Base-by-base conservation (phyloP, 2,888 invertebrate genomes). In the Lasioglossum malachurum region DNA sequence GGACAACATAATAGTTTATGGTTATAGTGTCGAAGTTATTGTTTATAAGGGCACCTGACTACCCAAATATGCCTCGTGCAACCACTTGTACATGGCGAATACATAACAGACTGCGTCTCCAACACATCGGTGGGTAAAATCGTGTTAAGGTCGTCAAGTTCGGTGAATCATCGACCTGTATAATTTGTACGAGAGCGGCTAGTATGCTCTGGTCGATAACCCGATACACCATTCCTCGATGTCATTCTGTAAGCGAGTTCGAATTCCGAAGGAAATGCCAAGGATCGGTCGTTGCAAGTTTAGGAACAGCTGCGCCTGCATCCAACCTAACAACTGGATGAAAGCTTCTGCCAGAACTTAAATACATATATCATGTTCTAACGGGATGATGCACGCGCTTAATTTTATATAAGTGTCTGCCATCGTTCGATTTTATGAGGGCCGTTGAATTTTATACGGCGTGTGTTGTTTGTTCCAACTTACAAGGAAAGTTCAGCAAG, bases 261-360 rank as follows among this genome's bases (percentile, higher is more conserved):
- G 73, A 71, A 60, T 72, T 57, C 75, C 83, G 78, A 78, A 87
- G 78, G 69, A 80, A 83, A 80, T 78, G 72, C 79, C 75, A 75
- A 69, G 75, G 73, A 78, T 83, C 84, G 89, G 77, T 82, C 87
- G 87, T 87, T 75, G 79, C 71, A 69, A 83, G 83, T 83, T 84
- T 74, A 74, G 85, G 46, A 83, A 87, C 91, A 91, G 87, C 89
- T 82, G 85, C 82, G 80, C 82, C 78, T 87, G 69, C 81, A 78
- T 77, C 80, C 83, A 49, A 64, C 72, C 71, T 74, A 91, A 89
- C 89, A 83, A 80, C 89, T 87, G 87, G 73, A 79, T 75, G 73
- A 79, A 79, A 87, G 77, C 71, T 87, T 69, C 53, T 44, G 72
- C 38, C 41, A 44, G 53, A 86, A 72, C 60, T 78, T 78, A 60